A percentile compares a stretch with the other conserved stretches of the same genome.
Conservation (phyloP, 2,797 vertebrate genomes). For the Melanotaenia nigrans region DNA sequence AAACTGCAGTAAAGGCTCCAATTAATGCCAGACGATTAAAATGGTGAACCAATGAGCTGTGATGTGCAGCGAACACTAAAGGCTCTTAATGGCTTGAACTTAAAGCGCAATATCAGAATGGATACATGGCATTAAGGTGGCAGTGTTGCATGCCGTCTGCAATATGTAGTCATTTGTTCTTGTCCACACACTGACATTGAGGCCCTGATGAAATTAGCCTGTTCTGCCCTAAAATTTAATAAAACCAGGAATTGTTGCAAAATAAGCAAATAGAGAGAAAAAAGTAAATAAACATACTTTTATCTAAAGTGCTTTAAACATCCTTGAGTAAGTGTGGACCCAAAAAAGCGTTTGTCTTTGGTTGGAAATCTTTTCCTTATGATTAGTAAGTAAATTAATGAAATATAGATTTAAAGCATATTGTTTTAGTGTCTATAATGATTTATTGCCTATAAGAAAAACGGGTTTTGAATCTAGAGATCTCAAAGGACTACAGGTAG, state of each 20-base stretch:
- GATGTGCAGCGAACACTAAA: constrained; percentile 83
- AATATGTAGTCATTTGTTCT: constrained; percentile 91
- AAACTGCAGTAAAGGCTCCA: constrained; percentile 75
- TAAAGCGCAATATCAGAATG: constrained; percentile 90
- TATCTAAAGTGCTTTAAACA: constrained; percentile 43
- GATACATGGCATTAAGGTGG: constrained; percentile 92
- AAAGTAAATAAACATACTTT: constrained; percentile 17
- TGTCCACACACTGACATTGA: constrained; percentile 88
- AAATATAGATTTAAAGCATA: constrained; percentile 68
- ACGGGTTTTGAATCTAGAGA: constrained; percentile 52
- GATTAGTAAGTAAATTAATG: constrained; percentile 70
- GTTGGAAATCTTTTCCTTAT: constrained; percentile 49
- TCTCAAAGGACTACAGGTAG: no score
- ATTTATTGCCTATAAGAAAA: constrained; percentile 74
- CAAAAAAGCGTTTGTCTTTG: constrained; percentile 44
- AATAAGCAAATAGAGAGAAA: constrained; percentile 47
- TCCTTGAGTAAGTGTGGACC: constrained; percentile 27
- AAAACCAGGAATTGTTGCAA: constrained; percentile 71
- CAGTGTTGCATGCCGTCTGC: constrained; percentile 89
- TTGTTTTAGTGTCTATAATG: constrained; percentile 66
- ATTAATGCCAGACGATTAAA: constrained; percentile 91
- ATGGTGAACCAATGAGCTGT: constrained; percentile 93
- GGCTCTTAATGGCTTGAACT: constrained; percentile 91
- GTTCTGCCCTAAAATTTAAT: constrained; percentile 79
- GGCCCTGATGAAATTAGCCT: constrained; percentile 86